These are phyloP conservation scores for Sardina pilchardus DNA, from an alignment of 2,113 vertebrate species.

Conservation along the genomic window DNA sequence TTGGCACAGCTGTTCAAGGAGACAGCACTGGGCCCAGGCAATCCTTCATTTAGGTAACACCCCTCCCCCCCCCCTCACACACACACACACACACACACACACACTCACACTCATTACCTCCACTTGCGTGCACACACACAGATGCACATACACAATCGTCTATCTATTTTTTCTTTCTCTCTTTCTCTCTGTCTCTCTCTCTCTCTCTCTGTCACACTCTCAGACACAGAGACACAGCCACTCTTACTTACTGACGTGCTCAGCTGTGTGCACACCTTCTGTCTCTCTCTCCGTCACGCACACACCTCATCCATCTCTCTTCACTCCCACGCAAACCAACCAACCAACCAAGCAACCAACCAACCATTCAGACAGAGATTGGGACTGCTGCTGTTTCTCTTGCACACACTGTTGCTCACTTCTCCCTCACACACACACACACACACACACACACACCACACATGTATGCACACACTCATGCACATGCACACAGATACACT, in stretches of 20 bases:
- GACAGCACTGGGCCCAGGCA: conserved; percentile 31
- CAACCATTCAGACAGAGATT: background rate
- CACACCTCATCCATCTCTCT: background rate
- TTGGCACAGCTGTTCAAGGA: conserved; percentile 49
- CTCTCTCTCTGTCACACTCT: background rate
- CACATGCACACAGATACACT: background rate
- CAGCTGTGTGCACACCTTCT: background rate
- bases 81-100: conserved; percentile 5
- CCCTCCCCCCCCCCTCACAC: conserved; percentile 27
- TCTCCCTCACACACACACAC: conserved; percentile 26
- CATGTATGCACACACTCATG: conserved; percentile 18
- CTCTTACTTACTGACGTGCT: background rate
- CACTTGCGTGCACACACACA: background rate
- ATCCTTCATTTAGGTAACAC: conserved; percentile 36
- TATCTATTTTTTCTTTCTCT: too few species aligned
- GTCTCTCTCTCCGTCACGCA: background rate
- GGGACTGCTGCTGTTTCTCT: background rate
- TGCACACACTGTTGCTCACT: background rate
- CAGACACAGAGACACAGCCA: background rate
- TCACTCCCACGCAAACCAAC: background rate
- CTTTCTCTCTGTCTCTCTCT: background rate
- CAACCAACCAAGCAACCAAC: too few species aligned
- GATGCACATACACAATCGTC: background rate
- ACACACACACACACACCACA: background rate
- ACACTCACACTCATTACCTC: background rate